Conservation (phyloP, 2,113 vertebrate species). For the Corythaixoides concolor region DNA sequence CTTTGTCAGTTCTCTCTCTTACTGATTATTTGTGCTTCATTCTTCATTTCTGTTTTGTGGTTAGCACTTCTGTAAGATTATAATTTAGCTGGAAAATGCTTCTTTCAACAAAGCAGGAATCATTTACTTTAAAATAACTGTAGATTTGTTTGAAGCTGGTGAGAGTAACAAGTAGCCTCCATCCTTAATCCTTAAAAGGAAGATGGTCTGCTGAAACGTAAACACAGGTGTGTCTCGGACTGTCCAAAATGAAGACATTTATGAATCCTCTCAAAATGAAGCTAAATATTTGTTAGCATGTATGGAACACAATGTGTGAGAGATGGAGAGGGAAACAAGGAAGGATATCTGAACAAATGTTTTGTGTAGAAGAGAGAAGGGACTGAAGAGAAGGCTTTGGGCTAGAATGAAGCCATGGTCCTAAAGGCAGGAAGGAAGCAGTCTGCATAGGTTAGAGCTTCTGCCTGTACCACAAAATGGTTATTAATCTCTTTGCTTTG, state of each 20-base stretch:
- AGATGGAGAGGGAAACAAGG: not conserved
- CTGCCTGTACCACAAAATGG: not conserved
- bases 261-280: not conserved
- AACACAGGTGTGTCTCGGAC: not conserved
- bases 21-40: not conserved
- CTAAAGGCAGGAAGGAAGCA: constrained; percentile 72
- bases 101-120: not conserved
- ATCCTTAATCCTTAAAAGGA: not conserved
- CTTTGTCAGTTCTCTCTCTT: not conserved
- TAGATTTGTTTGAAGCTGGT: not conserved
- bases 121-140: not conserved
- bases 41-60: not conserved
- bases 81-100: not conserved
- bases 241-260: not conserved
- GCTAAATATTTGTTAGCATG: not conserved
- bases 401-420: not conserved
- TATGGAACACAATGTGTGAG: not conserved
- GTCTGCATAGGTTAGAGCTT: not conserved
- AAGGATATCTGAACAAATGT: not conserved
- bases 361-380: not conserved
- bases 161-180: not conserved
- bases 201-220: not conserved
- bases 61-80: not conserved
- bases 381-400: not conserved
- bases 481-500: not conserved